These are phyloP conservation scores for Cynopterus brachyotis DNA, from an alignment of 2,113 vertebrate genomes.

Conservation along the genomic window DNA sequence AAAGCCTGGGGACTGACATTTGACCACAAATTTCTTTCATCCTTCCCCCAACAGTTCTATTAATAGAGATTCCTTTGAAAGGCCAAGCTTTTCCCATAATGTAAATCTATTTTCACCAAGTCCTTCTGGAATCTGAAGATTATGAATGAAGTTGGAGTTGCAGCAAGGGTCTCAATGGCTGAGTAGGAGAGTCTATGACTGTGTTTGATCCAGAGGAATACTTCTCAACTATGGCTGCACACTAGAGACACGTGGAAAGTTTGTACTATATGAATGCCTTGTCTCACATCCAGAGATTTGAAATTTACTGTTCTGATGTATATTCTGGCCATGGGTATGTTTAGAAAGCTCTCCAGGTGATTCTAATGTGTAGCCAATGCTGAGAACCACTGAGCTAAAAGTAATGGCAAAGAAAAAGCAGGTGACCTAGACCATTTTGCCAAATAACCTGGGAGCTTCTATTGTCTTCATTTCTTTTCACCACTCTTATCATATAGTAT, in stretches of 20 bases:
- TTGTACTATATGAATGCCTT: neutral
- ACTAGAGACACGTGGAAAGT: neutral
- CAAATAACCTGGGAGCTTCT: neutral
- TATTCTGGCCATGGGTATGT: neutral
- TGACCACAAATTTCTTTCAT: neutral
- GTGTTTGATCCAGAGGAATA: neutral
- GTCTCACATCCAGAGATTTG: neutral
- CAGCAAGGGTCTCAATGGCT: neutral
- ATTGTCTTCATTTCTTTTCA: neutral
- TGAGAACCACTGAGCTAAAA: neutral
- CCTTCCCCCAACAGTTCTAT: neutral
- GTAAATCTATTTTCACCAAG: neutral
- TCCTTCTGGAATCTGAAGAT: neutral
- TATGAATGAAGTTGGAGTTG: neutral
- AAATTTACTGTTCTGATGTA: neutral
- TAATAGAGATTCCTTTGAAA: neutral
- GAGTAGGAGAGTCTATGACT: neutral
- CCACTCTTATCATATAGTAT: neutral
- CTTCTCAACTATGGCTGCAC: neutral
- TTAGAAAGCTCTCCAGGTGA: neutral
- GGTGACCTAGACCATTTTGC: neutral
- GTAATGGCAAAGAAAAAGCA: neutral
- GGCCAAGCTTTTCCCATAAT: neutral
- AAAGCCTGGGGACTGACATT: neutral
- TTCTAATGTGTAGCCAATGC: neutral